A percentile compares a stretch with the other conserved stretches of the same genome.
phyloP scores from a whole-genome alignment of 2,797 vertebrate genomes.

The Sebastes hubbsi region DNA sequence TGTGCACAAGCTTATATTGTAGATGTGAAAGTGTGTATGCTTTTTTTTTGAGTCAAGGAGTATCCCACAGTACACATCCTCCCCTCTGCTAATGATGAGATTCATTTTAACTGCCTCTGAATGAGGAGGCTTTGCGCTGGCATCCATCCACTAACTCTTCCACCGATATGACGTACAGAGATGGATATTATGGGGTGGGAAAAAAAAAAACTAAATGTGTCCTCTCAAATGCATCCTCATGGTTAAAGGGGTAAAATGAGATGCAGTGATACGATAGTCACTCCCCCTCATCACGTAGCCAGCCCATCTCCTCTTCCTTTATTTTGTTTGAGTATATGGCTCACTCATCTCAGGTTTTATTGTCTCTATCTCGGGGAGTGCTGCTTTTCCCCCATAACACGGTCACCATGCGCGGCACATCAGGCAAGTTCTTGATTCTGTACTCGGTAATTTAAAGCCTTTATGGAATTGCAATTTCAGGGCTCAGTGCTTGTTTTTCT shows the following conservation, averaged over 20 bases:
- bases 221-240: slow-evolving; percentile 66
- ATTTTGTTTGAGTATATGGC: slow-evolving; percentile 97
- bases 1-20: not conserved
- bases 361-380: slow-evolving; percentile 92
- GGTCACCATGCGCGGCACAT: slow-evolving; percentile 92
- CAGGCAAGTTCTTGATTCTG: slow-evolving; percentile 97
- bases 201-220: slow-evolving; percentile 25
- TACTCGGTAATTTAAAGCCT: slow-evolving; percentile 99
- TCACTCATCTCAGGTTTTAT: slow-evolving; percentile 98
- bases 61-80: slow-evolving; percentile 45
- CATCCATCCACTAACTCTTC: slow-evolving; percentile 53
- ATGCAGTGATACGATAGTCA: slow-evolving; percentile 56
- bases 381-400: slow-evolving; percentile 91
- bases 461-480: slow-evolving; percentile 99
- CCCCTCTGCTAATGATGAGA: slow-evolving; percentile 65
- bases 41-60: not conserved
- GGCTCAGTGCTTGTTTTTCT: slow-evolving; percentile 99
- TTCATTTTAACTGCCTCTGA: slow-evolving; percentile 63
- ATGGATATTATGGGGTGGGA: slow-evolving; percentile 21
- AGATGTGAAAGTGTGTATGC: not conserved
- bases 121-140: slow-evolving; percentile 61
- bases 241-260: slow-evolving; percentile 77
- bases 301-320: slow-evolving; percentile 87
- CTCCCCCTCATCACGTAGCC: slow-evolving; percentile 48
- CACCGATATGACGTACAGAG: slow-evolving; percentile 22